Conservation (phyloP, 2,797 vertebrate species). For the Syngnathus rostellatus region DNA sequence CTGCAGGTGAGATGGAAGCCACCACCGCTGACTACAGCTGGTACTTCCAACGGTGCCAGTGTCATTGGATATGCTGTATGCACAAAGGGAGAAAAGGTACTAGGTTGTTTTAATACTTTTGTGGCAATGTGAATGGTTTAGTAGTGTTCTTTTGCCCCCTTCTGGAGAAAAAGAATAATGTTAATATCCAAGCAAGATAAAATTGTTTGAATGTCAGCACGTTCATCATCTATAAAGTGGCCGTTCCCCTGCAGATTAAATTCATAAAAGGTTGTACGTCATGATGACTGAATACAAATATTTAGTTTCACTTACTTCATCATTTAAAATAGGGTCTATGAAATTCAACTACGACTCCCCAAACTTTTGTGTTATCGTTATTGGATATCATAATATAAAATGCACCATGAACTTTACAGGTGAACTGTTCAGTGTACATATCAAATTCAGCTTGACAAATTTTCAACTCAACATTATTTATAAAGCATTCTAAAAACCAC, state of each 20-base stretch:
- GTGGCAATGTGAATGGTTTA: slow-evolving; percentile 6
- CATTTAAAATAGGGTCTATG: not conserved
- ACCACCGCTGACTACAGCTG: slow-evolving; percentile 76
- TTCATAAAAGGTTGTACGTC: too few species aligned
- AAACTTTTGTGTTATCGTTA: not conserved
- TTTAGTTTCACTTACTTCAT: too few species aligned
- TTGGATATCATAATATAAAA: too few species aligned
- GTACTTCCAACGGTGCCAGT: slow-evolving; percentile 87
- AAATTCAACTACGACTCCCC: not conserved
- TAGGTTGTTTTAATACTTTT: slow-evolving; percentile 6
- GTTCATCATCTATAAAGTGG: not conserved
- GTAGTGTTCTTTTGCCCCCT: slow-evolving; percentile 53
- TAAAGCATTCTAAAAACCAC: too few species aligned
- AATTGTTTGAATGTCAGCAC: not conserved
- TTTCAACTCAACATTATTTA: too few species aligned
- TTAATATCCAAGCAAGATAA: slow-evolving; percentile 5
- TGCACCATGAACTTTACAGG: too few species aligned
- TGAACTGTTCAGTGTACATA: too few species aligned
- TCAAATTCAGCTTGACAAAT: too few species aligned
- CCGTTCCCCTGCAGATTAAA: too few species aligned
- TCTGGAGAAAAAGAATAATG: slow-evolving; percentile 40
- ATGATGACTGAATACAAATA: too few species aligned
- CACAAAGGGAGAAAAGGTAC: slow-evolving; percentile 91
- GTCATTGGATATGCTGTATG: slow-evolving; percentile 93
- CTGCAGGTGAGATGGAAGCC: slow-evolving; percentile 89